Evolutionary conservation across 1,140 invertebrate genomes (phyloP).

Genomic region (Microplitis demolitor): DNA sequence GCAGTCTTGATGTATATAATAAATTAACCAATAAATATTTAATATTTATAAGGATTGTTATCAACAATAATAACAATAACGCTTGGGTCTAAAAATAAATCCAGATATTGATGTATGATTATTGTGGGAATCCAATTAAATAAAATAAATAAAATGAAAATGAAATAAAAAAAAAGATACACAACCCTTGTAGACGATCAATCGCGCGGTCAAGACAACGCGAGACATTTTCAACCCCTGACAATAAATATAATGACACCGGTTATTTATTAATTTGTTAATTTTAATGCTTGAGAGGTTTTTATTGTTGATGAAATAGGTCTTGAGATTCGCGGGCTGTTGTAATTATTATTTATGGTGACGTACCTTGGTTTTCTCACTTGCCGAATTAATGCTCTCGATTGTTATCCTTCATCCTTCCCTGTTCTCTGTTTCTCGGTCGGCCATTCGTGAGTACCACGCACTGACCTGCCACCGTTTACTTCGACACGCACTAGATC

Average conservation of each 20-base stretch:
- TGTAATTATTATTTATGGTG: neutral
- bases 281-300: neutral
- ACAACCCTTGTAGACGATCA: conserved; percentile 15
- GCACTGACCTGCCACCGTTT: conserved; percentile 26
- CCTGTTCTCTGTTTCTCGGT: conserved; percentile 17
- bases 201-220: conserved; percentile 2
- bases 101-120: neutral
- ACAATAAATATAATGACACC: conserved; percentile 1
- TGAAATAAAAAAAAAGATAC: neutral
- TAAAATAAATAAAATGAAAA: neutral
- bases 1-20: neutral
- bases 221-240: conserved; percentile 6
- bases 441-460: conserved; percentile 24
- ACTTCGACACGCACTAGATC: conserved; percentile 17
- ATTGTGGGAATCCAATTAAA: conserved; percentile 15
- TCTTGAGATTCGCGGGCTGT: too few relatives aligned
- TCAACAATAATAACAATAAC: conserved; percentile 16
- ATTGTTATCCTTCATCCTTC: conserved; percentile 31
- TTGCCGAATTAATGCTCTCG: conserved; percentile 15
- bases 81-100: neutral
- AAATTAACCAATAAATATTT: conserved; percentile 24
- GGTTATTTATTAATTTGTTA: neutral
- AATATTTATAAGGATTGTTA: conserved; percentile 16
- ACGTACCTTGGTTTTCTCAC: conserved; percentile 26
- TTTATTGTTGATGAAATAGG: neutral